phyloP scores from a whole-genome alignment of 2,888 invertebrate species.

The Oxytorus armatus region DNA sequence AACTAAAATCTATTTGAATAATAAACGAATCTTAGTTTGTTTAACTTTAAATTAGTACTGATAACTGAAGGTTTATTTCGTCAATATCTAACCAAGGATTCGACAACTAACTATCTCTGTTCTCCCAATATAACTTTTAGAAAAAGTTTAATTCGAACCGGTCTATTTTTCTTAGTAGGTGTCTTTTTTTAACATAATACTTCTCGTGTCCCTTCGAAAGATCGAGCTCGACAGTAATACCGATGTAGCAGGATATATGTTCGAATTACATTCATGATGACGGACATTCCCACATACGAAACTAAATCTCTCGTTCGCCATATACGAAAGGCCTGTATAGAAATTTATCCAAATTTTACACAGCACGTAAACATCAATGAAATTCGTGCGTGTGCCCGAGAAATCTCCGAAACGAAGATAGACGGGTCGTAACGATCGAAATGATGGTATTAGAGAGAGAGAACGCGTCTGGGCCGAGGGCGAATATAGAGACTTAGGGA shows the following conservation, averaged over 20 bases:
- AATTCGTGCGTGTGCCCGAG: constrained; percentile 56
- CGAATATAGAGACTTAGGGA: constrained; percentile 66
- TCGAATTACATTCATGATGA: constrained; percentile 25
- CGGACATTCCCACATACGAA: constrained; percentile 27
- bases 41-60: no score
- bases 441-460: constrained; percentile 59
- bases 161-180: no score
- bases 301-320: constrained; percentile 31
- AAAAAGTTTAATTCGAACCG: no score
- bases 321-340: constrained; percentile 28
- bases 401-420: constrained; percentile 63
- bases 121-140: no score
- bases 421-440: constrained; percentile 60
- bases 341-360: constrained; percentile 65
- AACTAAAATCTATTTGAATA: constrained; percentile 1
- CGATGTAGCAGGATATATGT: background rate
- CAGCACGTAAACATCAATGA: constrained; percentile 55
- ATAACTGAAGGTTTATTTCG: no score
- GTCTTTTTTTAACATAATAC: background rate
- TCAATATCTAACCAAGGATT: no score
- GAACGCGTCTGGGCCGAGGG: constrained; percentile 55
- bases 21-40: background rate
- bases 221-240: background rate
- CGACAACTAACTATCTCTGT: no score
- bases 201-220: background rate